Evolutionary conservation across 2,113 vertebrate genomes (phyloP), one percentile per base, ranked within the genome.

Genomic region (Melanostigma gelatinosum): DNA sequence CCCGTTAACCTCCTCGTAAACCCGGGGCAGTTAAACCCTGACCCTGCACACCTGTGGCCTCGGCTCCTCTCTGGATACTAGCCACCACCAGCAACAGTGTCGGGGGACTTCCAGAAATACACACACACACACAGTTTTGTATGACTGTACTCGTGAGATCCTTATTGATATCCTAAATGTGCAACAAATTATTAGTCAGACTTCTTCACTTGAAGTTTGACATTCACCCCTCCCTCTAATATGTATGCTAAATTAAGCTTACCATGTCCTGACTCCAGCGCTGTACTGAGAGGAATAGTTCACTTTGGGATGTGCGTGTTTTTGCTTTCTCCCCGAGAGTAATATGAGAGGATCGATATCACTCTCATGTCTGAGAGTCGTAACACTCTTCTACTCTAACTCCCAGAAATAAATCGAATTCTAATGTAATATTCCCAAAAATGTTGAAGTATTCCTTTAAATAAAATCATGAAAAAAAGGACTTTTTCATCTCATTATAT

Each of bases 21-120:
- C 84, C 83, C 36, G 20, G 67, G 73, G 80, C 86, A 83, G 89
- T 92, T 94, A 93, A 93, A 91, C 87, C 75, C 72, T 82, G 79
- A 92, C 89, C 92, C 81, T 64, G 68, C 8, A 80, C 92, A 93
- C 92, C 92, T 93, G 92, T 90, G 89, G 85, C 86, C 80, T 63
- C 70, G 8, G 8, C 60, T 85, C 69, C 50, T 65, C 61, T 81
- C 77, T 88, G 87, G 89, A 86, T 82, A 24, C 52, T 42, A 86
- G 85, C 88, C 85, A 73, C 84, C 64, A 54, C 22, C 77, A 79
- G 77, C 55, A 77, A 57, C 68, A 48, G 70, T 50, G 63, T 63
- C 54, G 0, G 10, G 32, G 66, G 73, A 63, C 32, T 57, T 84
- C 77, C 62, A 73, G 29, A 72, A 84, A 87, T 60, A 66, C 66